Conservation (phyloP, 2,797 vertebrate species). For the Rhinophrynus dorsalis region DNA sequence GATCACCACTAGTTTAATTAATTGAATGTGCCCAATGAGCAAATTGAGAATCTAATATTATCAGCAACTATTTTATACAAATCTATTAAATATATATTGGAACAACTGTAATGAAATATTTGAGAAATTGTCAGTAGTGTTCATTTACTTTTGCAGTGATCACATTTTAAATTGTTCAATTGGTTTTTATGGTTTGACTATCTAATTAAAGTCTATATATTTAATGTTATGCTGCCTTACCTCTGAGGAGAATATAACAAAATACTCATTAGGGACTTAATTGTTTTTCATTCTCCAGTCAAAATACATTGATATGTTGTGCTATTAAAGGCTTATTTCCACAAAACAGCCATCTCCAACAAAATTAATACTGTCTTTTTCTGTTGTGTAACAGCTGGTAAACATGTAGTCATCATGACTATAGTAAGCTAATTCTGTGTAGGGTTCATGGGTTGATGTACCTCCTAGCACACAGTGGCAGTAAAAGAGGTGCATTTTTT, state of each 20-base stretch:
- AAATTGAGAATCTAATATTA: conserved; percentile 6
- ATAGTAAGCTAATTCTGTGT: too few species aligned
- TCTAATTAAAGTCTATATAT: neutral
- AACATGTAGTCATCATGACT: too few species aligned
- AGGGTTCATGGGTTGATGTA: too few species aligned
- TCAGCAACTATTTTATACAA: neutral
- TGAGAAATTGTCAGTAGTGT: neutral
- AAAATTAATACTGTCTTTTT: too few species aligned
- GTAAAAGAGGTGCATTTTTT: too few species aligned
- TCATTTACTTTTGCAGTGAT: neutral
- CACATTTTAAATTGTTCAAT: conserved; percentile 4
- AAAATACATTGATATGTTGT: neutral
- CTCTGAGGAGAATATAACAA: neutral
- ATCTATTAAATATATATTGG: neutral
- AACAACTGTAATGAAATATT: neutral
- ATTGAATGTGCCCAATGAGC: neutral
- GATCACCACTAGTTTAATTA: conserved; percentile 20
- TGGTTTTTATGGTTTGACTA: neutral
- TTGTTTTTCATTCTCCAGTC: neutral
- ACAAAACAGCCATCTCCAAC: too few species aligned
- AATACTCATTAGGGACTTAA: neutral
- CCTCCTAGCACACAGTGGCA: too few species aligned
- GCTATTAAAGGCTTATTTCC: neutral
- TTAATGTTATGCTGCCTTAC: neutral
- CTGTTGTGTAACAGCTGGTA: too few species aligned